A percentile compares a stretch with the other conserved stretches of the same genome.
These are phyloP conservation scores for Anthopleura sola DNA, from an alignment of 64 coral and sea anemone species.

Conservation along the genomic window DNA sequence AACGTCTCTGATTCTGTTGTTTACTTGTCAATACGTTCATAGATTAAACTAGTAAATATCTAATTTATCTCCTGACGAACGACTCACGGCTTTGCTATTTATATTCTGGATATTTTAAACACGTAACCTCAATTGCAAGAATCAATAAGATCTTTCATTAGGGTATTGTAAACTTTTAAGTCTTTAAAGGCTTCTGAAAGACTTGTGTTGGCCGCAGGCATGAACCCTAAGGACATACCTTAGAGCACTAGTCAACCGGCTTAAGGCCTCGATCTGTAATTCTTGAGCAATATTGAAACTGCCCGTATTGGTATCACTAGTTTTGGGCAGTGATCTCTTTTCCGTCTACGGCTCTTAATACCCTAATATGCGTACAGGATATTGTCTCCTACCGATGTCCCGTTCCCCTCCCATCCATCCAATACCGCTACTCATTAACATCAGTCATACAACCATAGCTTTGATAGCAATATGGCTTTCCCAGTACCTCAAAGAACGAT, in stretches of 20 bases:
- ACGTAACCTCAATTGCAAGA: not conserved
- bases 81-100: not conserved
- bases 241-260: not conserved
- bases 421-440: not conserved
- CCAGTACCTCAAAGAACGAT: too few species aligned
- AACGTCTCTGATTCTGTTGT: not conserved
- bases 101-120: not conserved
- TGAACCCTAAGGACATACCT: not conserved
- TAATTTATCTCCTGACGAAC: not conserved
- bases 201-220: not conserved
- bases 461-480: too few species aligned
- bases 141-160: not conserved
- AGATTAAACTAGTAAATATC: not conserved
- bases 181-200: not conserved
- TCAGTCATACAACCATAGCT: too few species aligned
- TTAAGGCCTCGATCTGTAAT: not conserved
- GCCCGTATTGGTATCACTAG: too few species aligned
- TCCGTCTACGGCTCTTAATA: too few species aligned
- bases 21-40: not conserved
- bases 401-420: not conserved
- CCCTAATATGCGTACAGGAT: not conserved
- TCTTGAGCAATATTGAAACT: not conserved
- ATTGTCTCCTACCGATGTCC: not conserved
- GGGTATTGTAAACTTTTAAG: not conserved
- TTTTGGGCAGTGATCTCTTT: too few species aligned